These are phyloP conservation scores for Himantopus leucocephalus DNA, from an alignment of 2,113 vertebrate species.

Conservation along the genomic window DNA sequence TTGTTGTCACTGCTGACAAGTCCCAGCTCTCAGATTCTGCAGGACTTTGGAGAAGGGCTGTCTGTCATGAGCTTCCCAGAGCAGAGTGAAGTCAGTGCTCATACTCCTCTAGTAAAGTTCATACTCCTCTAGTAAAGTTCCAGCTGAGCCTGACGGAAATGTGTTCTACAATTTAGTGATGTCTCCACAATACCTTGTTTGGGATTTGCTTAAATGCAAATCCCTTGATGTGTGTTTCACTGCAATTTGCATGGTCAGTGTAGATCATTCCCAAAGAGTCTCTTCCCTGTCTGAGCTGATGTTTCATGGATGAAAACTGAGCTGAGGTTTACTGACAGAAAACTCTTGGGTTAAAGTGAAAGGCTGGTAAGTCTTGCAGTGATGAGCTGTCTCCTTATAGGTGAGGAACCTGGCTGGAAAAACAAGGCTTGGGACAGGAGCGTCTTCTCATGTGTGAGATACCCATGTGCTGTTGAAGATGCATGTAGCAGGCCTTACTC, in stretches of 20 bases:
- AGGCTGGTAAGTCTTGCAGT: background rate
- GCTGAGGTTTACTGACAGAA: background rate
- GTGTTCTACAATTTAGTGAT: background rate
- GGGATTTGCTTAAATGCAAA: slow-evolving; percentile 72
- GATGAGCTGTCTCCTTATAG: background rate
- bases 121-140: background rate
- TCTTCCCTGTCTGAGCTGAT: background rate
- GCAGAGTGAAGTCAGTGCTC: background rate
- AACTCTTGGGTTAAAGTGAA: background rate
- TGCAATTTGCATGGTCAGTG: slow-evolving; percentile 60
- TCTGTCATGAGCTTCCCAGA: background rate
- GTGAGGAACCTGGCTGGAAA: background rate
- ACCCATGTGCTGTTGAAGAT: fast-evolving
- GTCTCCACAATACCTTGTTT: background rate
- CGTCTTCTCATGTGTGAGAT: background rate
- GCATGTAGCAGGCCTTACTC: background rate
- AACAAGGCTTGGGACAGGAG: background rate
- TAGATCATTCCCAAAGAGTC: background rate
- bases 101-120: background rate
- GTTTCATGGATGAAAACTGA: background rate
- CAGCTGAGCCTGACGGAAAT: background rate
- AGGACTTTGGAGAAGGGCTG: background rate
- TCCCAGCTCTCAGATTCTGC: background rate
- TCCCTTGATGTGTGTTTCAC: background rate
- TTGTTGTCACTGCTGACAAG: background rate